Evolutionary conservation across 2,888 invertebrate species (phyloP).

Genomic region (Xestia rhomboidea): DNA sequence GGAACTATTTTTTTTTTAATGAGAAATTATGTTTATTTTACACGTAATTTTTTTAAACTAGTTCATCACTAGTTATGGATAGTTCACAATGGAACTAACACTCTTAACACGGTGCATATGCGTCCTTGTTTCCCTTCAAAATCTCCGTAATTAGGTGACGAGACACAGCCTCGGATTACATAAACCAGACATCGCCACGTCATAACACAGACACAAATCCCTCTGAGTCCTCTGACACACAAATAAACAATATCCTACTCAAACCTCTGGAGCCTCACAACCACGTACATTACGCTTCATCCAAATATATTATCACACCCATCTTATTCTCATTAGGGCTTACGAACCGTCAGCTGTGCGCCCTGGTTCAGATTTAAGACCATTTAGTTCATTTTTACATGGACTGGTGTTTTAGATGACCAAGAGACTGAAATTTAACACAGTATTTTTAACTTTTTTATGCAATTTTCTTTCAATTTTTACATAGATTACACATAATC

Average conservation of each 20-base stretch:
- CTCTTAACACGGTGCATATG: too few relatives aligned
- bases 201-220: not conserved
- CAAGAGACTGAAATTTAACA: not conserved
- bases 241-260: not conserved
- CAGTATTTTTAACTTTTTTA: not conserved
- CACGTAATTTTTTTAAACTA: too few relatives aligned
- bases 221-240: not conserved
- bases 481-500: too few relatives aligned
- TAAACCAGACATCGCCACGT: not conserved
- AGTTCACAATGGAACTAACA: too few relatives aligned
- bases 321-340: constrained; percentile 49
- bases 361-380: not conserved
- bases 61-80: too few relatives aligned
- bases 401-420: not conserved
- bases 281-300: constrained; percentile 4
- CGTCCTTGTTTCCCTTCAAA: too few relatives aligned
- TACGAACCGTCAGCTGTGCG: constrained; percentile 52
- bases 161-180: not conserved
- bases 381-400: constrained; percentile 15
- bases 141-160: not conserved
- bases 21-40: too few relatives aligned
- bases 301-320: constrained; percentile 38
- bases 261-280: constrained; percentile 6
- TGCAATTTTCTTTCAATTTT: too few relatives aligned
- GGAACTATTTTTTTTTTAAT: too few relatives aligned